A percentile compares a stretch with the other conserved stretches of the same genome.
These are phyloP conservation scores for Eriocheir sinensis DNA, from an alignment of 1,140 invertebrate genomes.

Conservation along the genomic window DNA sequence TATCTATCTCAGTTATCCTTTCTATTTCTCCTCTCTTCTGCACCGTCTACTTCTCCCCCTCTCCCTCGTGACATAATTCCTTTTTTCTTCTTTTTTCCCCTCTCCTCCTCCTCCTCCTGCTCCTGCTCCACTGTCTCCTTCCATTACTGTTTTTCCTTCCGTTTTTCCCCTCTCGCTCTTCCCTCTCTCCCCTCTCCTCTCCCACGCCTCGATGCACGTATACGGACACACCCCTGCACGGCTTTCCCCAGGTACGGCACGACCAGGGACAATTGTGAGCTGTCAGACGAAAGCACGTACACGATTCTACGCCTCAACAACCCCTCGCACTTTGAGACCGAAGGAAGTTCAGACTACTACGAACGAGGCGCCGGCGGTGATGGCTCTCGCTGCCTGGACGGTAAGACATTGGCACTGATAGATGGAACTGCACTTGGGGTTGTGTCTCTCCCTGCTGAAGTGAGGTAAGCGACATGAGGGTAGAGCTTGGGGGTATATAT, in stretches of 20 bases:
- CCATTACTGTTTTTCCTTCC: too few relatives aligned
- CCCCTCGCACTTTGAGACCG: conserved; percentile 88
- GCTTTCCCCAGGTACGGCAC: conserved; percentile 82
- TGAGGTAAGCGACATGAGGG: too few relatives aligned
- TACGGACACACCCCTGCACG: background rate
- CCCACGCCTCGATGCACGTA: too few relatives aligned
- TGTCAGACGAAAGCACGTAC: conserved; percentile 92
- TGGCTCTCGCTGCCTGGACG: conserved; percentile 40
- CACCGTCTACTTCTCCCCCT: too few relatives aligned
- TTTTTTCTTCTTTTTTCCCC: too few relatives aligned
- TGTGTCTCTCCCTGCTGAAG: too few relatives aligned
- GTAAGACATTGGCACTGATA: too few relatives aligned
- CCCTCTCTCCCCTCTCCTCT: background rate
- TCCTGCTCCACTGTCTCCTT: too few relatives aligned
- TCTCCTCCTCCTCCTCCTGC: too few relatives aligned
- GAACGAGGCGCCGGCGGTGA: conserved; percentile 84
- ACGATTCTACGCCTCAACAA: conserved; percentile 92
- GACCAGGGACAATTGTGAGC: conserved; percentile 92
- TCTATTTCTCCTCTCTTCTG: background rate
- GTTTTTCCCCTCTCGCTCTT: background rate
- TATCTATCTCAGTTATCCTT: background rate
- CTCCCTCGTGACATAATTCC: background rate
- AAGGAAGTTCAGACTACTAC: conserved; percentile 93
- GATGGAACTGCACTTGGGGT: too few relatives aligned
- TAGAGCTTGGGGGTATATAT: too few relatives aligned